These are phyloP conservation scores for Drosophila repletoides DNA, from an alignment of 1,140 invertebrate species.

Conservation along the genomic window DNA sequence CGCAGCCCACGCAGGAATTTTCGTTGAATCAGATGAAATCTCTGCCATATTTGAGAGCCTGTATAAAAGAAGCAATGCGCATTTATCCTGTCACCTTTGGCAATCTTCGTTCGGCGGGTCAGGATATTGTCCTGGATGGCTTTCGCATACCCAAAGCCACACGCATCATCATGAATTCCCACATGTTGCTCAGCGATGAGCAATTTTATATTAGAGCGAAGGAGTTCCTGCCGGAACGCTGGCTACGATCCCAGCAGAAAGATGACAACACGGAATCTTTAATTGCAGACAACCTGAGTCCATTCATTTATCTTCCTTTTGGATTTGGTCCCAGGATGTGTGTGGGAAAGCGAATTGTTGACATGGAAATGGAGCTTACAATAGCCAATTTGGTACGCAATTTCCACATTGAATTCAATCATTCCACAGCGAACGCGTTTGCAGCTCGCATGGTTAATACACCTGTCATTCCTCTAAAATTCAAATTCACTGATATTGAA, in stretches of 20 bases:
- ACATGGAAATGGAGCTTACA: constrained; percentile 87
- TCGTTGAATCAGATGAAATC: constrained; percentile 69
- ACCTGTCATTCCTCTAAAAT: constrained; percentile 55
- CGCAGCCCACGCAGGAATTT: constrained; percentile 63
- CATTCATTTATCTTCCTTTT: constrained; percentile 85
- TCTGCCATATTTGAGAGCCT: constrained; percentile 83
- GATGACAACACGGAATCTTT: constrained; percentile 27
- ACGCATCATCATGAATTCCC: constrained; percentile 53
- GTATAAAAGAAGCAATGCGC: constrained; percentile 86
- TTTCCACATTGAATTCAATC: constrained; percentile 84
- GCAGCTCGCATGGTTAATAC: constrained; percentile 34
- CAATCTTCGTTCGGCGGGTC: constrained; percentile 89
- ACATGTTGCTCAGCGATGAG: constrained; percentile 81
- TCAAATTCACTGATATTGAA: constrained; percentile 64
- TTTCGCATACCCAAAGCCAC: constrained; percentile 92
- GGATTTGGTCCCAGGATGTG: constrained; percentile 85
- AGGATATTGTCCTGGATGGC: constrained; percentile 89
- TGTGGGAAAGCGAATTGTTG: constrained; percentile 86
- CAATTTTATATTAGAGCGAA: constrained; percentile 83
- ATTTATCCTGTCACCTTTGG: constrained; percentile 94
- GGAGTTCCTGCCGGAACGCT: constrained; percentile 85
- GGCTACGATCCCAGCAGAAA: constrained; percentile 81
- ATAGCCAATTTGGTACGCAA: constrained; percentile 85
- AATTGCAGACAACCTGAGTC: constrained; percentile 82
- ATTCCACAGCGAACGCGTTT: constrained; percentile 56